Conservation (phyloP, 1,140 invertebrate species). For the Dinoponera quadriceps region DNA sequence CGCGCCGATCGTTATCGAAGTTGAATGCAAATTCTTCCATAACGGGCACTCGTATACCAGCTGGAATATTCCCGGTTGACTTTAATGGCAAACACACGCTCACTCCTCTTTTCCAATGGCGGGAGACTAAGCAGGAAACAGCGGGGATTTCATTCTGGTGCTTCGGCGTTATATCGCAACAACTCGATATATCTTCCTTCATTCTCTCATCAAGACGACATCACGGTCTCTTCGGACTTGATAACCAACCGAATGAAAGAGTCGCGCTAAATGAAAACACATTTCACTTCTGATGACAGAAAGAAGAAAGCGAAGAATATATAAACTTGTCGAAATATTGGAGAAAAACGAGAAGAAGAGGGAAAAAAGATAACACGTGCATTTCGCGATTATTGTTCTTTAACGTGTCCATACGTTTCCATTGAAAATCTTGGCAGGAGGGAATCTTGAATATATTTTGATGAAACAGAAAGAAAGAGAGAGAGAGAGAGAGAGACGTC, state of each 20-base stretch:
- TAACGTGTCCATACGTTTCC: background rate
- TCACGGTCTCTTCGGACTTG: constrained; percentile 10
- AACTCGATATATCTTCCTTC: constrained; percentile 29
- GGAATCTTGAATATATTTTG: constrained; percentile 63
- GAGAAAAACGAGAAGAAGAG: no score
- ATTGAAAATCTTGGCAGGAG: background rate
- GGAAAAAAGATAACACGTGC: background rate
- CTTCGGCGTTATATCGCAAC: constrained; percentile 17
- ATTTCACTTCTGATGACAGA: constrained; percentile 8
- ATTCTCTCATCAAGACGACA: constrained; percentile 12
- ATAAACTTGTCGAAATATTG: background rate
- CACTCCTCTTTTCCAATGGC: constrained; percentile 15
- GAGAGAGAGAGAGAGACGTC: constrained; percentile 31
- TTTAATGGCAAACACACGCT: constrained; percentile 57
- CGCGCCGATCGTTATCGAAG: constrained; percentile 61
- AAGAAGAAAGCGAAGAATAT: background rate
- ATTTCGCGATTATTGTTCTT: background rate
- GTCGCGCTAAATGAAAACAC: constrained; percentile 30
- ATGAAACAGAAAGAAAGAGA: constrained; percentile 57
- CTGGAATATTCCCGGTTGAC: constrained; percentile 44
- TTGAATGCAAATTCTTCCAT: constrained; percentile 61
- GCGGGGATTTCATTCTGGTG: background rate
- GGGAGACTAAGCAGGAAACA: background rate
- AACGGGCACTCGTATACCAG: constrained; percentile 46
- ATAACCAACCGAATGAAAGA: constrained; percentile 28